These are phyloP conservation scores for Cephus nigrinus DNA, from an alignment of 2,888 invertebrate species.

Conservation along the genomic window DNA sequence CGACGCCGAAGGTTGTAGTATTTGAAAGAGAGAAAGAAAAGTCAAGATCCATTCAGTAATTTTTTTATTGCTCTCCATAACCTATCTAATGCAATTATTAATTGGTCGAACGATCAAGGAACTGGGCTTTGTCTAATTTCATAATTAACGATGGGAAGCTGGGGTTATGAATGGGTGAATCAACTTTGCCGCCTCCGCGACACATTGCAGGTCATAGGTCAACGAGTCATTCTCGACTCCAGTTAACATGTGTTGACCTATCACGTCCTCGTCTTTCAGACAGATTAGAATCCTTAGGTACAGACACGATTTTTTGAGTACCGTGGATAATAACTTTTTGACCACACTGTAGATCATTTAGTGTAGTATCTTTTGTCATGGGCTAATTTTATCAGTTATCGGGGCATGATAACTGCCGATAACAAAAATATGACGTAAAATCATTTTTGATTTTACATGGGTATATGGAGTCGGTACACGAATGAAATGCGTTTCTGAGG, in stretches of 20 bases:
- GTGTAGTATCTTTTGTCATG: background rate
- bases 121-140: slow-evolving; percentile 27
- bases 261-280: background rate
- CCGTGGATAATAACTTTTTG: background rate
- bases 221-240: slow-evolving; percentile 57
- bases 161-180: slow-evolving; percentile 52
- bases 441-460: background rate
- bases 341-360: background rate
- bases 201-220: slow-evolving; percentile 55
- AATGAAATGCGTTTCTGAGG: background rate
- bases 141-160: slow-evolving; percentile 38
- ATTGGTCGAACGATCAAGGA: background rate
- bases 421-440: background rate
- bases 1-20: background rate
- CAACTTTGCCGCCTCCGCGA: slow-evolving; percentile 44
- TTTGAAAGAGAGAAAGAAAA: background rate
- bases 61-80: background rate
- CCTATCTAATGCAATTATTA: background rate
- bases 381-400: background rate
- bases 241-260: slow-evolving; percentile 44
- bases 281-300: background rate
- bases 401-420: background rate
- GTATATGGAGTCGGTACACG: background rate
- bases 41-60: background rate
- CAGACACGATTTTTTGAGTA: background rate